Evolutionary conservation across 1,140 invertebrate species (phyloP).

Genomic region (Cyphomyrmex costatus): DNA sequence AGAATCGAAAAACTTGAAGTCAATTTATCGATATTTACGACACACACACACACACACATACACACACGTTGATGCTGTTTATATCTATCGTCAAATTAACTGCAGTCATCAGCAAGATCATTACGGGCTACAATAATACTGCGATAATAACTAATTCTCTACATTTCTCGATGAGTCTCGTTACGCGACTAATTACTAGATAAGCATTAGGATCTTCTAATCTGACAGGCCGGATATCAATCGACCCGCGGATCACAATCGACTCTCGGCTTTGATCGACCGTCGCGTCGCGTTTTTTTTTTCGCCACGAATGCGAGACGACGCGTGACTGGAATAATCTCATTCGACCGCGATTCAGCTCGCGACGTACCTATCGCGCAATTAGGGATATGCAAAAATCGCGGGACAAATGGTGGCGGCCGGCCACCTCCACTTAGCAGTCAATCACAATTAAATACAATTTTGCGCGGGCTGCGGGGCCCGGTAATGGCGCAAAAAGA

Average conservation of each 20-base stretch:
- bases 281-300: constrained; percentile 9
- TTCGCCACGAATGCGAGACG: constrained; percentile 18
- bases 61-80: constrained; percentile 13
- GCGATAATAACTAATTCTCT: constrained; percentile 11
- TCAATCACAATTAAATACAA: constrained; percentile 87
- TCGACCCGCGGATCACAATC: constrained; percentile 20
- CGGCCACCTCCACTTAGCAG: constrained; percentile 83
- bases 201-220: neutral
- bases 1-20: neutral
- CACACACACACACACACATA: too few species aligned
- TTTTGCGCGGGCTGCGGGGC: constrained; percentile 81
- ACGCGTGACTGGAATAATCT: constrained; percentile 62
- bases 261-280: constrained; percentile 25
- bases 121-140: neutral
- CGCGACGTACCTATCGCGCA: constrained; percentile 67
- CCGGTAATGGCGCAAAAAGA: constrained; percentile 84
- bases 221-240: neutral
- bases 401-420: constrained; percentile 78
- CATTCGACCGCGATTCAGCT: constrained; percentile 63
- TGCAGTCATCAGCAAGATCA: constrained; percentile 1
- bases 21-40: constrained; percentile 10
- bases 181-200: neutral
- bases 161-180: neutral
- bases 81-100: constrained; percentile 19
- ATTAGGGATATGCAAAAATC: constrained; percentile 83